Percentiles rank a stretch among this genome's conserved stretches.
These are phyloP conservation scores for Takifugu rubripes DNA, from an alignment of 2,797 vertebrate species.

Conservation along the genomic window DNA sequence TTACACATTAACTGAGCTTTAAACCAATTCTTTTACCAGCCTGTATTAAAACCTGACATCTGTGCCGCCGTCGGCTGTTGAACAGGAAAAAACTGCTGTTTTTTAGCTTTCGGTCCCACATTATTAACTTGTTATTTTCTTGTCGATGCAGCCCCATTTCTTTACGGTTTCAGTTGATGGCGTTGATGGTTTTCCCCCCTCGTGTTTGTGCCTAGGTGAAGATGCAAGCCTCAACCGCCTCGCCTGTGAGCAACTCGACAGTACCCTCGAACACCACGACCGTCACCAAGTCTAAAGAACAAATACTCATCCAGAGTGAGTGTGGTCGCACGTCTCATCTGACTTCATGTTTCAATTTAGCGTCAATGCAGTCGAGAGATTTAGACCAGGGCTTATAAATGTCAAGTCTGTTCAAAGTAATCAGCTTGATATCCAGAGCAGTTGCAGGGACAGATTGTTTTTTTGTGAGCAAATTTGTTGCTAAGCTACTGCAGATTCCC, in stretches of 20 bases:
- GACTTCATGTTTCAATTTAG: neutral
- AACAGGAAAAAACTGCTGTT: too few relatives aligned
- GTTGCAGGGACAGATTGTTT: slow-evolving; percentile 39
- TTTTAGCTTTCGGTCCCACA: too few relatives aligned
- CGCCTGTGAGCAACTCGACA: slow-evolving; percentile 63
- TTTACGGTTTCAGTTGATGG: too few relatives aligned
- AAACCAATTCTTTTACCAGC: too few relatives aligned
- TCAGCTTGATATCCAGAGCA: slow-evolving; percentile 25
- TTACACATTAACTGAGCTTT: too few relatives aligned
- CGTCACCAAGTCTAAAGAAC: slow-evolving; percentile 80
- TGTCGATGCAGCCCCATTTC: too few relatives aligned
- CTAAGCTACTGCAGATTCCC: slow-evolving; percentile 11
- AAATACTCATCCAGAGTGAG: slow-evolving; percentile 89
- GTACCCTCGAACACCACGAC: slow-evolving; percentile 62
- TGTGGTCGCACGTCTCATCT: slow-evolving; percentile 3
- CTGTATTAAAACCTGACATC: too few relatives aligned
- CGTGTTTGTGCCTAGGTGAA: slow-evolving; percentile 58
- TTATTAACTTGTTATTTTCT: too few relatives aligned
- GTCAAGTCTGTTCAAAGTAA: slow-evolving; percentile 3
- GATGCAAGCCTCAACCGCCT: slow-evolving; percentile 80
- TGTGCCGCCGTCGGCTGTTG: too few relatives aligned
- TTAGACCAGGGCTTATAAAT: slow-evolving; percentile 7
- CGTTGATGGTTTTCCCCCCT: neutral
- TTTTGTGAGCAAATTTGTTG: slow-evolving; percentile 25
- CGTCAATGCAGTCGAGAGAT: slow-evolving; percentile 3